These are phyloP conservation scores for Buphagus erythrorhynchus DNA, from an alignment of 2,797 vertebrate species.

Conservation along the genomic window DNA sequence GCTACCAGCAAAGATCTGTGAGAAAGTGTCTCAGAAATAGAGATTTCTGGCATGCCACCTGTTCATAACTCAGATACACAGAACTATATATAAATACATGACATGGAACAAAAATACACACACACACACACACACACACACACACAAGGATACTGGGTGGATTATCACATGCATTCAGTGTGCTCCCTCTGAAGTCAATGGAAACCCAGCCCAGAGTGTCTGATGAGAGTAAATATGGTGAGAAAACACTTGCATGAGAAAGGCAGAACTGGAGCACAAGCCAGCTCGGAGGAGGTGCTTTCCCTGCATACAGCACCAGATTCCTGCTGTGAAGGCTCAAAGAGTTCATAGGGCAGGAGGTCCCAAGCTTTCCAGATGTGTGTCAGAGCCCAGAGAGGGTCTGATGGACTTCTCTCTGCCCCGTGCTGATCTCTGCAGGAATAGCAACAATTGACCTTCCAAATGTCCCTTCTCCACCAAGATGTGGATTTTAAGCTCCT, in stretches of 20 bases:
- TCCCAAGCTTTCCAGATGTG: slow-evolving; percentile 41
- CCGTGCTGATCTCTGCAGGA: slow-evolving; percentile 17
- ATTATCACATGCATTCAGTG: slow-evolving; percentile 5
- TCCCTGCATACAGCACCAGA: not conserved
- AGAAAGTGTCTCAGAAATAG: slow-evolving; percentile 41
- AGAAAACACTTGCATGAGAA: slow-evolving; percentile 1
- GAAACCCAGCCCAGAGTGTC: not conserved
- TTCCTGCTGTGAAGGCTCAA: not conserved
- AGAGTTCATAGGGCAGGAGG: slow-evolving; percentile 1
- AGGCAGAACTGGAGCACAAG: not conserved
- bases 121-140: slow-evolving; percentile 29
- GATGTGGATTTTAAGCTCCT: slow-evolving; percentile 31
- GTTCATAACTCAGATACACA: slow-evolving; percentile 48
- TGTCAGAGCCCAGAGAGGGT: slow-evolving; percentile 7
- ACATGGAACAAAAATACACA: slow-evolving; percentile 51
- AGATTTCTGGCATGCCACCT: slow-evolving; percentile 53
- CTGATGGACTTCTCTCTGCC: slow-evolving; percentile 34
- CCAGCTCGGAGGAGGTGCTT: not conserved
- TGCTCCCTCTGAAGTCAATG: slow-evolving; percentile 36
- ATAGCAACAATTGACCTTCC: slow-evolving; percentile 49
- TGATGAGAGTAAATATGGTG: not conserved
- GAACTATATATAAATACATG: slow-evolving; percentile 63
- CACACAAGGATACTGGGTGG: slow-evolving; percentile 13
- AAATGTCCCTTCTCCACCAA: slow-evolving; percentile 19
- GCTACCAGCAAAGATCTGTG: slow-evolving; percentile 11